A percentile compares a stretch with the other conserved stretches of the same genome.
Evolutionary conservation across 1,140 invertebrate species (phyloP).

Genomic region (Drosophila pruinosa): DNA sequence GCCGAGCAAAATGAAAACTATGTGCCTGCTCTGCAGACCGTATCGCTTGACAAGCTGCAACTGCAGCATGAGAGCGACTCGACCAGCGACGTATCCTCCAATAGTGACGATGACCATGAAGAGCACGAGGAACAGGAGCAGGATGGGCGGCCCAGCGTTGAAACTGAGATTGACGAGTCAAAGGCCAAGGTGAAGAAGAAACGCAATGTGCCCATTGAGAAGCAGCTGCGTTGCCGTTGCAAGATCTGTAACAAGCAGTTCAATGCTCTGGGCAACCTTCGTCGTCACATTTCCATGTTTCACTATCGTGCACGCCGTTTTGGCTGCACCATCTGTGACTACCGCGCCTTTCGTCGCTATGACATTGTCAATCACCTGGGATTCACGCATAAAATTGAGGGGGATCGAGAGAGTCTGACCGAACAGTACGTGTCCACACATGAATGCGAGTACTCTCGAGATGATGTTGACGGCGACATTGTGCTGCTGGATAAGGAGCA

Average conservation of each 20-base stretch:
- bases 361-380: slow-evolving; percentile 85
- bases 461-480: slow-evolving; percentile 77
- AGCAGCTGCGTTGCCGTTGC: slow-evolving; percentile 73
- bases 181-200: slow-evolving; percentile 64
- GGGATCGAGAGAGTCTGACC: slow-evolving; percentile 64
- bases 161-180: slow-evolving; percentile 22
- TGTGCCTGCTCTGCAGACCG: slow-evolving; percentile 55
- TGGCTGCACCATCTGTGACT: slow-evolving; percentile 85
- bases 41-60: slow-evolving; percentile 65
- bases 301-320: slow-evolving; percentile 84
- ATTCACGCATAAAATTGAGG: slow-evolving; percentile 82
- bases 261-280: slow-evolving; percentile 82
- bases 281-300: slow-evolving; percentile 84
- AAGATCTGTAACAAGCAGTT: slow-evolving; percentile 82
- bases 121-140: slow-evolving; percentile 16
- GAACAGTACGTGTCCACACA: slow-evolving; percentile 72
- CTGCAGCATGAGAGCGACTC: slow-evolving; percentile 52
- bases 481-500: slow-evolving; percentile 59
- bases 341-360: slow-evolving; percentile 84
- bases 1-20: slow-evolving; percentile 50
- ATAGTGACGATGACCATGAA: slow-evolving; percentile 17
- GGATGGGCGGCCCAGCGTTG: slow-evolving; percentile 14
- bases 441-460: slow-evolving; percentile 72
- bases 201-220: slow-evolving; percentile 62
- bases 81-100: slow-evolving; percentile 35